Conservation (phyloP, 2,888 invertebrate genomes). For the Cotesia congregata region DNA sequence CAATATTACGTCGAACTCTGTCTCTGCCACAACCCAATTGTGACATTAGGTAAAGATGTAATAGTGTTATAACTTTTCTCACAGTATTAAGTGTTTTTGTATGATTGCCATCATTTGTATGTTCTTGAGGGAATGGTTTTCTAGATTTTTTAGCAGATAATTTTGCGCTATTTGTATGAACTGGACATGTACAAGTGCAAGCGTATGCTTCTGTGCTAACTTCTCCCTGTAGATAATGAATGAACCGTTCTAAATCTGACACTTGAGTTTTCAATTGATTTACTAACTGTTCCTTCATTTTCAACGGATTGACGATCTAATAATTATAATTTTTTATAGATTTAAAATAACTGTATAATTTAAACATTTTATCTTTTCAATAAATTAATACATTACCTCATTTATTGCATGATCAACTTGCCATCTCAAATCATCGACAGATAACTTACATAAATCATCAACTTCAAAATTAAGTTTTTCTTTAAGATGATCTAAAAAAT, state of each 20-base stretch:
- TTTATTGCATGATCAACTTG: conserved; percentile 92
- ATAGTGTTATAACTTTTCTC: conserved; percentile 87
- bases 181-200: conserved; percentile 72
- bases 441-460: conserved; percentile 82
- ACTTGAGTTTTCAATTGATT: conserved; percentile 97
- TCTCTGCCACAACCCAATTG: conserved; percentile 91
- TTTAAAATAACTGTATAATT: conserved; percentile 12
- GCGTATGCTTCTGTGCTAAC: conserved; percentile 70
- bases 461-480: conserved; percentile 88
- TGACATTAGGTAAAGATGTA: conserved; percentile 93
- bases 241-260: conserved; percentile 96
- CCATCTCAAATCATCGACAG: conserved; percentile 85
- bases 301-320: conserved; percentile 90
- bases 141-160: conserved; percentile 56
- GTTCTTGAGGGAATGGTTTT: conserved; percentile 38
- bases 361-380: not conserved
- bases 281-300: conserved; percentile 97
- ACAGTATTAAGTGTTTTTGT: conserved; percentile 82
- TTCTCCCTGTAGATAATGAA: conserved; percentile 92
- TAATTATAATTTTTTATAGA: conserved; percentile 34
- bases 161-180: conserved; percentile 60
- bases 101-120: conserved; percentile 66
- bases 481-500: conserved; percentile 80
- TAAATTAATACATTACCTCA: conserved; percentile 72
- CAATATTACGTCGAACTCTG: conserved; percentile 83